Evolutionary conservation across 2,797 vertebrate genomes (phyloP).

Genomic region (Fistularia commersonii): DNA sequence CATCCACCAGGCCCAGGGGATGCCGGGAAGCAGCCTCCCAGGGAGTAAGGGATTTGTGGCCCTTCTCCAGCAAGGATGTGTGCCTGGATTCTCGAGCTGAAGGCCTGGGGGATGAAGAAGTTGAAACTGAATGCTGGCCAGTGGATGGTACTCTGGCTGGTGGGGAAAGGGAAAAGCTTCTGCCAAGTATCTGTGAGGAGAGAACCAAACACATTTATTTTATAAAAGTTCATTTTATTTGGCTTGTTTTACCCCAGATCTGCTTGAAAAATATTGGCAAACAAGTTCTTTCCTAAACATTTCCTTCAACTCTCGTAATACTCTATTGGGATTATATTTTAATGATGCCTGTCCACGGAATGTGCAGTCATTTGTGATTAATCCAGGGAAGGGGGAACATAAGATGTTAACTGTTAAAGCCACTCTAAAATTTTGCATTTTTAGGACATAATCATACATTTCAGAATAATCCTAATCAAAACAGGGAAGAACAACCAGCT

Average conservation of each 20-base stretch:
- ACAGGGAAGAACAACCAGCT: conserved; percentile 1
- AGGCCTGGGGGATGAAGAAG: conserved; percentile 70
- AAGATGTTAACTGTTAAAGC: too few species aligned
- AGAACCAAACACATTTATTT: conserved; percentile 17
- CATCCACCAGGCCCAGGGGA: conserved; percentile 88
- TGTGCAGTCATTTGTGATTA: too few species aligned
- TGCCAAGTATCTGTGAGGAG: conserved; percentile 68
- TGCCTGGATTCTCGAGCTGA: conserved; percentile 63
- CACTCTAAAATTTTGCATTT: too few species aligned
- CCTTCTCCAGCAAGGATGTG: conserved; percentile 59
- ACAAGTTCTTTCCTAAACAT: conserved; percentile 13
- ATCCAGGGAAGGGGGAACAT: too few species aligned
- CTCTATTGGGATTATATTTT: background rate
- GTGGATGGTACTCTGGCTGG: conserved; percentile 71
- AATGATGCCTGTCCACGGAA: too few species aligned
- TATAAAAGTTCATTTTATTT: conserved; percentile 42
- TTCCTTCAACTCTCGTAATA: conserved; percentile 13
- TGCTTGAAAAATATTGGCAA: conserved; percentile 12
- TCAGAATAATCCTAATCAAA: conserved; percentile 15
- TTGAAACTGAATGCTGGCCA: conserved; percentile 56
- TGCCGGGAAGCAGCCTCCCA: conserved; percentile 91
- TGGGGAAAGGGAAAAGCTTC: conserved; percentile 81
- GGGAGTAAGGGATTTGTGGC: conserved; percentile 79
- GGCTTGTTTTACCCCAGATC: conserved; percentile 35
- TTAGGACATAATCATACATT: too few species aligned